These are phyloP conservation scores for Lichenostomus cassidix DNA, from an alignment of 2,113 vertebrate species.

Conservation along the genomic window DNA sequence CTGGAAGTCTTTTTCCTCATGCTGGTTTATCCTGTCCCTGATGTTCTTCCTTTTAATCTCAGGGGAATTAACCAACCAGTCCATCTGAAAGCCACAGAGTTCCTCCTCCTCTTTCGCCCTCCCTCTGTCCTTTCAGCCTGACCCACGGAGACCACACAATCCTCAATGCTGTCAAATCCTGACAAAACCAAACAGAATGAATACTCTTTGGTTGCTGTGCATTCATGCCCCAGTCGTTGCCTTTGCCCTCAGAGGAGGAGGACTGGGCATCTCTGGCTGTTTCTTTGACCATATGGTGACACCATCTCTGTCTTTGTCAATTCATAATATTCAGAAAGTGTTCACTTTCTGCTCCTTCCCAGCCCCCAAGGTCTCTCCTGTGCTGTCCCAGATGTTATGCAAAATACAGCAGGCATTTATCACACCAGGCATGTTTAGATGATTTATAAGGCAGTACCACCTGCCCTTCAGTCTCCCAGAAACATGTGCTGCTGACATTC, in stretches of 20 bases:
- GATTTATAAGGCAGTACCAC: constrained; percentile 60
- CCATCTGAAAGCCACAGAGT: neutral
- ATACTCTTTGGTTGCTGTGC: neutral
- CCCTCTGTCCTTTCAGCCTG: neutral
- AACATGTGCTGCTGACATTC: constrained; percentile 33
- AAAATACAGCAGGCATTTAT: constrained; percentile 61
- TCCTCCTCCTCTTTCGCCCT: neutral
- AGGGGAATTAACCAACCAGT: neutral
- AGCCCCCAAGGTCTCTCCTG: constrained; percentile 10
- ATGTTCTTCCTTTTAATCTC: neutral
- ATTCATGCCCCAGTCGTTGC: neutral
- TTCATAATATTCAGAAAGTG: neutral
- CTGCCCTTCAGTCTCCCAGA: constrained; percentile 57
- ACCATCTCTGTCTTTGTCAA: constrained; percentile 38
- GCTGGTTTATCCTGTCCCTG: neutral
- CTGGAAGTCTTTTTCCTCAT: neutral
- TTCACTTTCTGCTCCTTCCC: constrained; percentile 21
- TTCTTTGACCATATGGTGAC: constrained; percentile 47
- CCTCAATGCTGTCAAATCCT: neutral
- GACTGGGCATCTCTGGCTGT: neutral
- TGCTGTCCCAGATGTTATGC: constrained; percentile 62
- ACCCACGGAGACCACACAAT: neutral
- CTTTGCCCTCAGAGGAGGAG: neutral
- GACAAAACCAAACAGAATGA: neutral
- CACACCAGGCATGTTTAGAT: constrained; percentile 51